Evolutionary conservation across 2,888 invertebrate genomes (phyloP), one percentile per base, ranked within the genome.

Genomic region (Anarsia innoxiella): DNA sequence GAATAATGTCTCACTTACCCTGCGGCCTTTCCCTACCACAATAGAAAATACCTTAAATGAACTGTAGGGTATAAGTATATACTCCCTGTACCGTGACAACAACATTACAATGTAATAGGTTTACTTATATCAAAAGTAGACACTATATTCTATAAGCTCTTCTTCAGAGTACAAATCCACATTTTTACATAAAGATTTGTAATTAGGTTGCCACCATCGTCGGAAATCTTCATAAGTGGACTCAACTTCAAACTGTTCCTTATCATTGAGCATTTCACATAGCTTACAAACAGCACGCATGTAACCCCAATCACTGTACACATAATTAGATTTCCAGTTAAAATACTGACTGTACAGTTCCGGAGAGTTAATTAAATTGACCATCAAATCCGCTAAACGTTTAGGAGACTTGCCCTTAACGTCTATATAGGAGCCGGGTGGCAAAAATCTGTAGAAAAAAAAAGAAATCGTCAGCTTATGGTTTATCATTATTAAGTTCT

Each of bases 371-470:
- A 72, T 70, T 2, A 71, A 41, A 0, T 42, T 42, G 8, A 56
- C 53, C 40, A 82, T 72, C 3, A 47, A 49, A 1, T 46, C 42
- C 0, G 77, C 80, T 12, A 79, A 40, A 1, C 63, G 42, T 2
- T 38, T 26, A 0, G 61, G 53, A 1, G 42, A 48, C 3, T 51
- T 44, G 2, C 49, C 51, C 0, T 48, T 48, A 0, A 65, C 73
- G 39, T 82, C 62, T 5, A 82, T 42, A 37, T 79, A 82, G 0
- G 78, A 73, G 0, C 66, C 68, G 1, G 76, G 79, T 1, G 82
- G 79, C 4, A 82, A 65, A 43, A 78, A 82, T 41, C 82, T 82
- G 68, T 1, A 61, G 54, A 25, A 36, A 26, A 26, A 26, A 10
- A n/a, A n/a, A n/a, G n/a, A n/a, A n/a, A n/a, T n/a, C n/a, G n/a